Percentiles rank a stretch among this genome's conserved stretches.
phyloP scores from a whole-genome alignment of 2,888 invertebrate species.

The Enchytraeus crypticus region DNA sequence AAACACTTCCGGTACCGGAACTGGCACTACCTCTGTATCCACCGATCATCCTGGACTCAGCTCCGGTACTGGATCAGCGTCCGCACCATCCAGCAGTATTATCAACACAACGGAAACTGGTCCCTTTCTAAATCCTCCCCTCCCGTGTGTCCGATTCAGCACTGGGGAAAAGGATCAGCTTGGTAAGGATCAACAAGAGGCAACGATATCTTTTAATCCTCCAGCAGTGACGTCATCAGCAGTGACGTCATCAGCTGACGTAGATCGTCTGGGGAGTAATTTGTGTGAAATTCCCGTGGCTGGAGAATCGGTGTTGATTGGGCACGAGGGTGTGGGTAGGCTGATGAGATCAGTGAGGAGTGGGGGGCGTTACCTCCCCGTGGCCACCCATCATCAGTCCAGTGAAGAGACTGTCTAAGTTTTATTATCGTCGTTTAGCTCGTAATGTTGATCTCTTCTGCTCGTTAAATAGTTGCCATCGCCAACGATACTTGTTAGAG shows the following conservation, averaged over 20 bases:
- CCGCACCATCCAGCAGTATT: background rate
- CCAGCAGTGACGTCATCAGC: background rate
- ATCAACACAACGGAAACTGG: background rate
- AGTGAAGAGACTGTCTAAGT: background rate
- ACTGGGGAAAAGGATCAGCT: background rate
- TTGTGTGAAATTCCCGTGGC: background rate
- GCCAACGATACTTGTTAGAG: too few species aligned
- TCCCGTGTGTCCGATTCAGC: background rate
- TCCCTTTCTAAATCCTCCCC: background rate
- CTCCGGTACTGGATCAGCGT: background rate
- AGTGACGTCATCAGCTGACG: background rate
- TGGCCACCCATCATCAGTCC: slow-evolving; percentile 13
- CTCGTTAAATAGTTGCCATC: too few species aligned
- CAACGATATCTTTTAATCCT: too few species aligned
- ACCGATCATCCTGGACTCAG: background rate
- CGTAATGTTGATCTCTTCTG: too few species aligned
- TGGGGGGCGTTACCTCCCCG: slow-evolving; percentile 13
- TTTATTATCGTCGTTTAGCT: too few species aligned
- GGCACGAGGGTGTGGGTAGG: background rate
- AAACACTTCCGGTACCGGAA: slow-evolving; percentile 8
- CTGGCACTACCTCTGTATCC: background rate
- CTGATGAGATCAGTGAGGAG: background rate
- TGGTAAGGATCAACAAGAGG: background rate
- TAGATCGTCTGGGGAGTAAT: background rate
- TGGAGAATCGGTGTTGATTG: background rate